Base-by-base conservation (phyloP, 2,888 invertebrate genomes). In the Drosophila parthenogenetica region DNA sequence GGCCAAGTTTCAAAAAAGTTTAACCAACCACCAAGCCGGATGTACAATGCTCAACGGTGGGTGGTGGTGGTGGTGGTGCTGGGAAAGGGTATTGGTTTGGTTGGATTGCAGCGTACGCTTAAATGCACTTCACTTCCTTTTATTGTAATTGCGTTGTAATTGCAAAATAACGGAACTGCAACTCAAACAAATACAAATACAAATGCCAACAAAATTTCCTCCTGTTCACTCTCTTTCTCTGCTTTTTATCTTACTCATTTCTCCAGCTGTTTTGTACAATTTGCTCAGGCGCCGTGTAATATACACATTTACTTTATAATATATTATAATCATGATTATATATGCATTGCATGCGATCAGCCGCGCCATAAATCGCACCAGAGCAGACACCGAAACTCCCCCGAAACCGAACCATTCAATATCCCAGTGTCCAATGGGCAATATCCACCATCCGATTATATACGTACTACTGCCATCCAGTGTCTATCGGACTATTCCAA, bases 101-200 rank as follows among this genome's bases (percentile, higher is more conserved):
- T 29, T 25, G 46, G 48, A 66, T 50, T 50, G 69, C 69, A 66
- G 71, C 73, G 68, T 67, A 89, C 89, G 85, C 85, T 84, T 55
- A 89, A 77, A 87, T 85, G 89, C 85, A 85, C 82, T 89, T 72
- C 77, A 80, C 77, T 85, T 87, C 88, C 86, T 89, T 86, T 83
- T 69, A 76, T 73, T 81, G 87, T 89, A 87, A 86, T 89, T 86
- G 86, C 87, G 87, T 75, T 86, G 89, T 86, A 86, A 86, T 89
- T 86, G 89, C 79, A 71, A 74, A 77, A 80, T 88, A 87, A 87
- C 86, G 88, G 89, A 70, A 69, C 74, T 67, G 51, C 64, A 37
- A 64, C 40, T 60, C 60, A 46, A 58, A 68, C 59, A 77, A 62
- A 61, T 45, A 46, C 14, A 35, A 11, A 35, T 11, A 35, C n/a